Evolutionary conservation across 2,797 vertebrate species (phyloP), one percentile per base, ranked within the genome.

Genomic region (Eulemur albifrons): DNA sequence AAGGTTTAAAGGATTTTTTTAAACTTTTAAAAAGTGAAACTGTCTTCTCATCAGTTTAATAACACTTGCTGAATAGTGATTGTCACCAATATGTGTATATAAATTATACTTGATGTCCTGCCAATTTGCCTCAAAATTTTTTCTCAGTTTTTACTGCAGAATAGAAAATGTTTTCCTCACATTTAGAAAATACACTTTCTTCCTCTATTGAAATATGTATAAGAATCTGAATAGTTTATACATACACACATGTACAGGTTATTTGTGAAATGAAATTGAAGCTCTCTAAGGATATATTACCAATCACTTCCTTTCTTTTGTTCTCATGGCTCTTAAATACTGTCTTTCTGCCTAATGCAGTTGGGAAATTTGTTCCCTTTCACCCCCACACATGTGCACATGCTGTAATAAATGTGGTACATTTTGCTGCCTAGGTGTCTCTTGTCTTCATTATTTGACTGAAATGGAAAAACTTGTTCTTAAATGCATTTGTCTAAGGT

Each of bases 231-330:
- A 15, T 89, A 27, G 70, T 92, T 92, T 95, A 63, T n/a, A 32
- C 4, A 63, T 32, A 21, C 15, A 70, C 18, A 85, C 9, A 84
- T 9, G 2, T 32, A 90, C 2, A 86, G 20, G 2, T 79, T 85
- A 18, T 90, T 83, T 79, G 18, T 96, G 90, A 97, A 89, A 30
- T 94, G 72, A 61, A 95, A 76, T 76, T 83, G 35, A 87, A 93
- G 27, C 67, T 92, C 35, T 52, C 72, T 81, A 52, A 81, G 57
- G 12, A 52, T 89, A 38, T 54, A 14, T 61, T 88, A 77, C 14
- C 79, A 13, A 43, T 83, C 9, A 57, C 43, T 85, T 54, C 38
- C 11, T 43, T 25, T 73, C 43, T 82, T 90, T 79, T 85, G 50
- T 83, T 85, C 12, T 80, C 7, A 7, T 61, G 45, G 9, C 81